phyloP scores from a whole-genome alignment of 1,140 invertebrate species.

The Neodiprion fabricii region DNA sequence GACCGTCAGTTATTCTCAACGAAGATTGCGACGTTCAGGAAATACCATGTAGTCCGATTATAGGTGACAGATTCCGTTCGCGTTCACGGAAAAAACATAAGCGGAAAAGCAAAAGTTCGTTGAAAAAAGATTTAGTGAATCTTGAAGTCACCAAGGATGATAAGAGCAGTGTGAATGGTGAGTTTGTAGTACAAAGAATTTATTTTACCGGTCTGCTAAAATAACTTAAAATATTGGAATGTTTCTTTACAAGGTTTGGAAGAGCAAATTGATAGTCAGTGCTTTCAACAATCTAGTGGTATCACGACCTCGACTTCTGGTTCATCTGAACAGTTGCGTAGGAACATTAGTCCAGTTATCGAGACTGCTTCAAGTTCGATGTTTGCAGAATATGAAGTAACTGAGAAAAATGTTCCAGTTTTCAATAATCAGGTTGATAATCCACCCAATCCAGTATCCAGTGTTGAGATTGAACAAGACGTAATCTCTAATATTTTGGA shows the following conservation, averaged over 20 bases:
- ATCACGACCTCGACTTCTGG: not conserved
- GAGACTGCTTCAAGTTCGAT: not conserved
- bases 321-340: not conserved
- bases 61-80: not conserved
- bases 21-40: not conserved
- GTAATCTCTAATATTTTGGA: not conserved
- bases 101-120: not conserved
- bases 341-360: not conserved
- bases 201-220: too few species aligned
- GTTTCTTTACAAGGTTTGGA: not conserved
- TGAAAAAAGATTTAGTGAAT: not conserved
- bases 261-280: not conserved
- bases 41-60: conserved; percentile 1
- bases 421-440: not conserved
- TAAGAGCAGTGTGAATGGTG: not conserved
- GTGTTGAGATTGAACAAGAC: too few species aligned
- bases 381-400: not conserved
- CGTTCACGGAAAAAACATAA: not conserved
- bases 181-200: too few species aligned
- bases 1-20: not conserved
- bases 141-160: not conserved
- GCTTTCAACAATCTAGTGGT: not conserved
- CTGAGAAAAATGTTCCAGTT: not conserved
- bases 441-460: too few species aligned
- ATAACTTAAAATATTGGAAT: too few species aligned